Evolutionary conservation across 30 jellyfish, hydroid and myxozoan genomes (phyloP), one percentile per base, ranked within the genome.

Genomic region (Pelagia noctiluca): DNA sequence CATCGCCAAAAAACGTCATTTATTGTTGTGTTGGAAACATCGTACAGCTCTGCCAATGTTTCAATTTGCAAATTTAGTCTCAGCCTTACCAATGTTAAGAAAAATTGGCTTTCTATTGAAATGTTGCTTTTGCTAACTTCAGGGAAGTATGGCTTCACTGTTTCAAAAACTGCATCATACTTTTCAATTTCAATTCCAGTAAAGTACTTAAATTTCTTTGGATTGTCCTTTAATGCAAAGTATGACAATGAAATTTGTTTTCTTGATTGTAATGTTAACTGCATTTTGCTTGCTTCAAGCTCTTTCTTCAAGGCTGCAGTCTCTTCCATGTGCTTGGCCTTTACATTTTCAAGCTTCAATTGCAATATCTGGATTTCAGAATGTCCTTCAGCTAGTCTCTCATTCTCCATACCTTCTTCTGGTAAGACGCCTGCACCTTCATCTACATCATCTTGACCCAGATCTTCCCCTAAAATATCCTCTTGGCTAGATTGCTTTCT

Each of bases 1-100:
- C 80, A 67, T 33, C 80, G 31, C 65, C 65, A 21, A 1, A 67
- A 67, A 23, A 67, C 67, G 13, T 35, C 80, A 67, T 67, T 30
- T n/a, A 23, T 21, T 21, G 80, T 67, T 19, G 60, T 67, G 19
- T 33, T 67, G 19, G 76, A 36, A 67, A 28, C 25, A 36, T 29
- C 36, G 24, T 21, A 67, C 36, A 21, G 69, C 29, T 67, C 80
- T 26, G 80, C 67, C 67, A 67, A 13, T 19, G 31, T 67, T 67
- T 67, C 80, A 67, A 67, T 21, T 35, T 67, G 80, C 25, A 67
- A 0, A 21, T 67, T 67, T 33, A 67, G 65, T 23, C 80, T 30
- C 80, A 67, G 67, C 69, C 36, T 67, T 26, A 33, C 69, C 31
- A 67, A 36, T n/a, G 80, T 67, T 36, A 29, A 19, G 29, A 67